phyloP scores from a whole-genome alignment of 2,888 invertebrate genomes.

The Dryococelus australis region DNA sequence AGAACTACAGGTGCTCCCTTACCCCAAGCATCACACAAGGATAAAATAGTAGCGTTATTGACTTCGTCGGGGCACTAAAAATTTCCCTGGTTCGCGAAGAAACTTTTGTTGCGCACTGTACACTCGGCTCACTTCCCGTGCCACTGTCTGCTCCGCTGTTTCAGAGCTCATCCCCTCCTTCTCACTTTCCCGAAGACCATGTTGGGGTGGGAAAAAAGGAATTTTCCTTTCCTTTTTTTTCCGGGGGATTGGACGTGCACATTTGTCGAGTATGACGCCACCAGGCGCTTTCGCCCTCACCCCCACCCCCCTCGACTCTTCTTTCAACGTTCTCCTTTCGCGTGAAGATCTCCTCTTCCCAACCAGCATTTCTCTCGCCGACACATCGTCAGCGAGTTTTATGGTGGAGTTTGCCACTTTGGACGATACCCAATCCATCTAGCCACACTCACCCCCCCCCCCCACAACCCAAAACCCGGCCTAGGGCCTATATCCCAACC shows the following conservation, averaged over 20 bases:
- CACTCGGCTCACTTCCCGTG: neutral
- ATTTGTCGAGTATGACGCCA: slow-evolving; percentile 16
- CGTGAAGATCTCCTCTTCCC: no score
- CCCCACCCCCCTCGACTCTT: neutral
- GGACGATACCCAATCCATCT: neutral
- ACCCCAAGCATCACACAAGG: no score
- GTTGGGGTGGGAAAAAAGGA: neutral
- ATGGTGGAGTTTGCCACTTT: neutral
- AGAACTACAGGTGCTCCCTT: no score
- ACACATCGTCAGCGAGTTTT: slow-evolving; percentile 16
- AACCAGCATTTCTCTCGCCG: neutral
- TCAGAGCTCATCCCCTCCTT: neutral
- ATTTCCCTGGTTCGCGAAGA: no score
- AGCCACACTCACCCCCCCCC: neutral
- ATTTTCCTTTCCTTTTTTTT: neutral
- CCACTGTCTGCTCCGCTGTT: neutral
- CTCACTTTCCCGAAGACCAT: neutral
- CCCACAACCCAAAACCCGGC: neutral
- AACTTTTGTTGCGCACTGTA: no score
- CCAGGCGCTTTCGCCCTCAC: neutral
- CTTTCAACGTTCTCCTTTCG: neutral
- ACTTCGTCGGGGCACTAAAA: no score
- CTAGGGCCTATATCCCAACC: no score
- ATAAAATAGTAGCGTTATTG: no score
- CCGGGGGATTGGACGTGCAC: neutral